phyloP scores from a whole-genome alignment of 2,888 invertebrate species.

The Allolobophora icterica region DNA sequence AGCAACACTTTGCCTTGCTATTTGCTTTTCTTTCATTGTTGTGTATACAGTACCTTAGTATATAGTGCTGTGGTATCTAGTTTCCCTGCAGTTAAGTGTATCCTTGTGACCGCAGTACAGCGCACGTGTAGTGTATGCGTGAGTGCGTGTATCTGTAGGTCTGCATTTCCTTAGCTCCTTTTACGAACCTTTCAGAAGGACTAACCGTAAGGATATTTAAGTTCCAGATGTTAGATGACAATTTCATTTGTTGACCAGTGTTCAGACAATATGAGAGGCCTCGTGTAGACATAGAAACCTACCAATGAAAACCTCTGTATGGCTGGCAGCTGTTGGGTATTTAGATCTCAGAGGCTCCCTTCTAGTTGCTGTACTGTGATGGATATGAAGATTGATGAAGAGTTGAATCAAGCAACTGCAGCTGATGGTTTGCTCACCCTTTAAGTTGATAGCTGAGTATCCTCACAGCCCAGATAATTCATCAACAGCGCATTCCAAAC shows the following conservation, averaged over 20 bases:
- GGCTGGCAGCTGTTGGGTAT: background rate
- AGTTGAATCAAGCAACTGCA: background rate
- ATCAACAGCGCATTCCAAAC: background rate
- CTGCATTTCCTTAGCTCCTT: background rate
- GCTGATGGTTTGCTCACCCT: background rate
- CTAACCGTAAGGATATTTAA: background rate
- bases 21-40: background rate
- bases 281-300: background rate
- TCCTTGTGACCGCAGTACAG: background rate
- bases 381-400: background rate
- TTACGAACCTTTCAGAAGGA: background rate
- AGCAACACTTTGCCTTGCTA: background rate
- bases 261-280: background rate
- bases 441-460: background rate
- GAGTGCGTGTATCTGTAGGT: background rate
- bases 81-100: slow-evolving; percentile 8
- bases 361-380: background rate
- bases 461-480: background rate
- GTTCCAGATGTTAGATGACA: background rate
- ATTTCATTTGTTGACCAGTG: background rate
- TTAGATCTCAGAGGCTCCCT: background rate
- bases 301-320: background rate
- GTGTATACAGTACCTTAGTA: background rate
- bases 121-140: background rate
- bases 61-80: background rate